Base-by-base conservation (phyloP, 2,888 invertebrate species). In the Eudasyphora cyanicolor region DNA sequence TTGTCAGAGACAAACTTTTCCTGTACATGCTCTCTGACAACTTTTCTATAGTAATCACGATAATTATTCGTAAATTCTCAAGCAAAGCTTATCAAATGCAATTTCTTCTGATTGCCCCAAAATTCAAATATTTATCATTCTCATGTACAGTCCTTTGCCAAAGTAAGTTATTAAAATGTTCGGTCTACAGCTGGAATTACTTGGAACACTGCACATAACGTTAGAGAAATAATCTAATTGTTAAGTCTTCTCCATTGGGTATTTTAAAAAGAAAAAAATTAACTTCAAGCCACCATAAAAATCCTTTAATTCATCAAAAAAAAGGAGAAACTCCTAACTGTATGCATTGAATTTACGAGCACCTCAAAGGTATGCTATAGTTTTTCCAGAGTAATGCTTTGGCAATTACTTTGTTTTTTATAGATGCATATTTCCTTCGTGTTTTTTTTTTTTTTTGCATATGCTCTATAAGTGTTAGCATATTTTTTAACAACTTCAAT, bases 401-500 rank as follows among this genome's bases (percentile, higher is more conserved):
- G 17, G 38, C 38, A 67, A 38, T 42, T 35, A 67, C 32, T 67
- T 27, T 29, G n/a, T 3, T 14, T 27, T 24, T 19, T 57, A n/a
- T n/a, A n/a, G n/a, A n/a, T 32, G 10, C 62, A 62, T 6, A 62
- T 62, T 38, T 32, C n/a, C 35, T 70, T 8, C 32, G 60, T 67
- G 24, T 69, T 76, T 76, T n/a, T n/a, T n/a, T n/a, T n/a, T 21
- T 57, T 7, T 60, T 24, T 60, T 60, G 29, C 60, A 29, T 8
- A 29, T 77, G 45, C 77, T 38, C 60, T 27, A 35, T 27, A 32
- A 29, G 75, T 42, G 74, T 75, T 49, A 12, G 54, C 32, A 60
- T 69, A 21, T 69, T 70, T 19, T 64, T 29, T 32, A 35, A 7
- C 27, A 79, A 35, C 54, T 73, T 57, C 42, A 73, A 77, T 76